Conservation (phyloP, 2,888 invertebrate species). For the Elegia similella region DNA sequence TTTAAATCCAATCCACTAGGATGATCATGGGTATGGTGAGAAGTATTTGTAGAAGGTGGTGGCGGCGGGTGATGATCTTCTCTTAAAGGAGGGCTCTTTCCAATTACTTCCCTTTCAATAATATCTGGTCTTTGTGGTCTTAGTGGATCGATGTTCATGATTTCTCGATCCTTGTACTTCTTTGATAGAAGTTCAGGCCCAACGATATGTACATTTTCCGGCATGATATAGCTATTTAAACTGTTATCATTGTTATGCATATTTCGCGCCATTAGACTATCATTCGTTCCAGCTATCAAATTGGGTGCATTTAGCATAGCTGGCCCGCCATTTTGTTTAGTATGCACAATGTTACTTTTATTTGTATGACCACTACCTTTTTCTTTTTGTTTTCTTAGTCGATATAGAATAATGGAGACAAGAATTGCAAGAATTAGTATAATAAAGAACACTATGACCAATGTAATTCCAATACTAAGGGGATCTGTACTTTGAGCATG, state of each 20-base stretch:
- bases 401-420: conserved; percentile 95
- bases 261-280: conserved; percentile 85
- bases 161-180: conserved; percentile 93
- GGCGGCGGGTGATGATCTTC: conserved; percentile 91
- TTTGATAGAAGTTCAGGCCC: conserved; percentile 93
- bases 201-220: conserved; percentile 87
- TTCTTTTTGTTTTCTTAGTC: conserved; percentile 92
- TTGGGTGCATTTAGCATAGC: conserved; percentile 87
- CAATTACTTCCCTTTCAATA: conserved; percentile 93
- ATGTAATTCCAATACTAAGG: conserved; percentile 94
- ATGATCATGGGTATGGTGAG: conserved; percentile 87
- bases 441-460: conserved; percentile 96
- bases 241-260: conserved; percentile 87
- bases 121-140: conserved; percentile 95
- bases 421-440: conserved; percentile 93
- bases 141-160: conserved; percentile 86
- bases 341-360: conserved; percentile 86
- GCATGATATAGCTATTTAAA: conserved; percentile 86
- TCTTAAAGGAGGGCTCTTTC: conserved; percentile 89
- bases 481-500: conserved; percentile 91
- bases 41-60: conserved; percentile 87
- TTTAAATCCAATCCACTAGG: conserved; percentile 88
- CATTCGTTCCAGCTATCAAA: conserved; percentile 84
- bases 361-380: conserved; percentile 85
- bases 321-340: conserved; percentile 89